These are phyloP conservation scores for Isoperla grammatica DNA, from an alignment of 2,888 invertebrate species.

Conservation along the genomic window DNA sequence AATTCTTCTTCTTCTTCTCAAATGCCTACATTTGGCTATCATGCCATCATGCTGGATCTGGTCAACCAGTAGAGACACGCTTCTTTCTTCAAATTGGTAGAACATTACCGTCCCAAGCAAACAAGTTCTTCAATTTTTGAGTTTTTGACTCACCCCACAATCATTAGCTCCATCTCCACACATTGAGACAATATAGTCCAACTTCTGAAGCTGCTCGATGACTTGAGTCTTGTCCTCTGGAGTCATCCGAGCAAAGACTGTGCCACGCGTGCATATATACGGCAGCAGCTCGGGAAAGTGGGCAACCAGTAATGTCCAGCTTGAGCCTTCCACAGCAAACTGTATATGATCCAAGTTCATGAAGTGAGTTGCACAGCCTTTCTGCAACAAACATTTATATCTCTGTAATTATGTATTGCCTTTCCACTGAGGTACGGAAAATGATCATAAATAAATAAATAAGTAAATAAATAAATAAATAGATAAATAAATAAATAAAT, in stretches of 20 bases:
- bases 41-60: too few species aligned
- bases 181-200: conserved; percentile 61
- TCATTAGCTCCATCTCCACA: conserved; percentile 66
- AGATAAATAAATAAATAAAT: neutral
- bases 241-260: conserved; percentile 69
- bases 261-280: conserved; percentile 47
- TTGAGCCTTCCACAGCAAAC: conserved; percentile 43
- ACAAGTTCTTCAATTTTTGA: too few species aligned
- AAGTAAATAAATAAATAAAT: neutral
- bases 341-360: conserved; percentile 3
- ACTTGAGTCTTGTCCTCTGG: conserved; percentile 77
- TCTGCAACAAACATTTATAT: too few species aligned
- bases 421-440: too few species aligned
- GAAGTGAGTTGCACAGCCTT: too few species aligned
- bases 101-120: too few species aligned
- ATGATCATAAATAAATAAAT: neutral
- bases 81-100: too few species aligned
- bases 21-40: too few species aligned
- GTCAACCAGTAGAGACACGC: too few species aligned
- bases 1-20: too few species aligned
- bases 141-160: conserved; percentile 59
- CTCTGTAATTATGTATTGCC: too few species aligned
- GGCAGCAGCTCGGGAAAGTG: conserved; percentile 67
- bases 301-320: conserved; percentile 66
- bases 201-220: conserved; percentile 62